phyloP scores from a whole-genome alignment of 2,888 invertebrate genomes.

The Aphidius colemani region DNA sequence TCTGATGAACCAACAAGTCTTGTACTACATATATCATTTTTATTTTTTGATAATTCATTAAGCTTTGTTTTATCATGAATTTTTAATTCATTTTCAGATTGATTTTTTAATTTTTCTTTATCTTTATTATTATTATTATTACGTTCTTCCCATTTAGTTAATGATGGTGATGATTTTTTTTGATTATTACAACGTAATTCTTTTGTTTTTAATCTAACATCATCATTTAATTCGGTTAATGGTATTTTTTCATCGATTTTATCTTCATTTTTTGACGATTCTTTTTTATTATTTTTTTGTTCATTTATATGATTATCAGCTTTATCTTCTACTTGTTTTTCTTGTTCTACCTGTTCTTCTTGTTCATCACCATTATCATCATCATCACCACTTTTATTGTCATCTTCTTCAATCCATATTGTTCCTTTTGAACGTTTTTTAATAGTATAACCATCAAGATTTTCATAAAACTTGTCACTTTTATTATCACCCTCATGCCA shows the following conservation, averaged over 20 bases:
- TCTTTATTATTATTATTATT: conserved; percentile 25
- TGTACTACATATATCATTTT: no score
- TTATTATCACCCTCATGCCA: conserved; percentile 51
- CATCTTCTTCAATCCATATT: conserved; percentile 57
- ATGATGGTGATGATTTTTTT: conserved; percentile 30
- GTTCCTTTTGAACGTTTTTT: conserved; percentile 58
- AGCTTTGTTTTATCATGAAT: no score
- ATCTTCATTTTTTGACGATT: neutral
- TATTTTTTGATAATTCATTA: no score
- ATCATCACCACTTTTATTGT: conserved; percentile 27
- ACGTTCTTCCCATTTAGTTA: conserved; percentile 31
- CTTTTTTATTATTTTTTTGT: no score
- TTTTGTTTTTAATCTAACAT: conserved; percentile 24
- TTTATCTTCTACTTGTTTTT: no score
- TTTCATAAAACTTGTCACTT: conserved; percentile 51
- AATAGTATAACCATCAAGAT: conserved; percentile 54
- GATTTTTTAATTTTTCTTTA: conserved; percentile 3
- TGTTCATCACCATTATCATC: conserved; percentile 34
- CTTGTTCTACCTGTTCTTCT: no score
- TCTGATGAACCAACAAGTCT: neutral
- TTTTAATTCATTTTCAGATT: conserved; percentile 18
- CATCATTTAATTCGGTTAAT: conserved; percentile 29
- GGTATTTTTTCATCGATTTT: conserved; percentile 24
- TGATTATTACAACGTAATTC: conserved; percentile 29
- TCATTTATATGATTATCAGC: no score